phyloP scores from a whole-genome alignment of 1,140 invertebrate genomes.

The Chrysomallon squamiferum region DNA sequence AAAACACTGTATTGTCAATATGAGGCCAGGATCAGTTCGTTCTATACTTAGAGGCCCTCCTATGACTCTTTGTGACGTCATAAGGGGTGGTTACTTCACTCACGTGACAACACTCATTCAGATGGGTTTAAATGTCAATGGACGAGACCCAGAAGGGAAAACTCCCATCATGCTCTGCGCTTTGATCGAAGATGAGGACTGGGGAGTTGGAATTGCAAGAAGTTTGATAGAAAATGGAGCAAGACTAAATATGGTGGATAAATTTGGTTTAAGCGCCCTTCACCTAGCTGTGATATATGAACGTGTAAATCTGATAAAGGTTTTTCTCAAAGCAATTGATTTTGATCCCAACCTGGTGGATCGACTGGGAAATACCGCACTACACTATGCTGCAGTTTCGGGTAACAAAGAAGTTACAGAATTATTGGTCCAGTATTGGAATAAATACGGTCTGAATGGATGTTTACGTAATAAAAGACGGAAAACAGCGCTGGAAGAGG shows the following conservation, averaged over 20 bases:
- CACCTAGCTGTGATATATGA: constrained; percentile 56
- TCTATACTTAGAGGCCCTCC: constrained; percentile 15
- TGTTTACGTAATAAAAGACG: constrained; percentile 28
- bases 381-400: constrained; percentile 52
- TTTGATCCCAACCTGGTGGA: constrained; percentile 47
- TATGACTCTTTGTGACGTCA: constrained; percentile 34
- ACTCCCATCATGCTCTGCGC: constrained; percentile 52
- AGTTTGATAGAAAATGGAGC: constrained; percentile 54
- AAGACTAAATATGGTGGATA: constrained; percentile 34
- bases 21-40: constrained; percentile 20
- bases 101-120: constrained; percentile 48
- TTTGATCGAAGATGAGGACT: constrained; percentile 47
- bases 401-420: constrained; percentile 39
- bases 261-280: constrained; percentile 47
- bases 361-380: constrained; percentile 50
- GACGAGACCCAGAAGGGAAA: constrained; percentile 31
- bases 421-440: constrained; percentile 27
- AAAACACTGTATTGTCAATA: too few relatives aligned
- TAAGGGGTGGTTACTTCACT: constrained; percentile 51
- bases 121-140: constrained; percentile 41
- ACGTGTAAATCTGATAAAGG: constrained; percentile 32
- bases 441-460: constrained; percentile 29
- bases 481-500: constrained; percentile 38
- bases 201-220: constrained; percentile 48
- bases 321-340: constrained; percentile 51